Evolutionary conservation across 2,113 vertebrate species (phyloP).

Genomic region (Vicugna pacos): DNA sequence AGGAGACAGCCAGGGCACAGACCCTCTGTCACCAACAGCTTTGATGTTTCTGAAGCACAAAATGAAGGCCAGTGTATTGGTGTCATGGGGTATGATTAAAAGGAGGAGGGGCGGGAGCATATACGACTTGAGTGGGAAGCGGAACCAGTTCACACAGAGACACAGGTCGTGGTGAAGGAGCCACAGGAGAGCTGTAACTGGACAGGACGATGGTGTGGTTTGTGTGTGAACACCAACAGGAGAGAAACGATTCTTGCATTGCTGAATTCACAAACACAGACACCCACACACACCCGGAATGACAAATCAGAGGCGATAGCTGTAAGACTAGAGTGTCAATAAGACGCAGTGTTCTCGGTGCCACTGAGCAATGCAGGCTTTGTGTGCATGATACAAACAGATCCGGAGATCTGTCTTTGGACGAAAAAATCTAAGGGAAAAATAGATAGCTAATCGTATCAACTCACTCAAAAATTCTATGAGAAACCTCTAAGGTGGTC

Average conservation of each 20-base stretch:
- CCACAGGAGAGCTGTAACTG: fast-evolving
- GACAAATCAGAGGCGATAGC: neutral
- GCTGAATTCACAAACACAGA: neutral
- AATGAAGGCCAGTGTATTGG: fast-evolving
- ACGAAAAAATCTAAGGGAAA: neutral
- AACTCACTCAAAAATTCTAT: neutral
- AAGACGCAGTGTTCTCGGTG: neutral
- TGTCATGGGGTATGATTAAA: fast-evolving
- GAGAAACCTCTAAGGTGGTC: neutral
- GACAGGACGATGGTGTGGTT: neutral
- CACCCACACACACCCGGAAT: neutral
- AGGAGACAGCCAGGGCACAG: neutral
- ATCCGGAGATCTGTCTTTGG: neutral
- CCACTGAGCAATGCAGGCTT: neutral
- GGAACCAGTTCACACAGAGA: fast-evolving
- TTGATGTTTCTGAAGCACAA: neutral
- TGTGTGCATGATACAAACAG: neutral
- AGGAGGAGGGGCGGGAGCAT: fast-evolving
- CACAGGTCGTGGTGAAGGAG: neutral
- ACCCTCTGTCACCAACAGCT: fast-evolving
- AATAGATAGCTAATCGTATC: neutral
- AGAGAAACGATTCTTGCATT: neutral
- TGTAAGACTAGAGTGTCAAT: neutral
- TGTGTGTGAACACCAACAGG: neutral
- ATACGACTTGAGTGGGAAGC: fast-evolving